Percentiles rank a stretch among this genome's conserved stretches.
Conservation (phyloP, 2,797 vertebrate genomes). For the Chromis chromis region DNA sequence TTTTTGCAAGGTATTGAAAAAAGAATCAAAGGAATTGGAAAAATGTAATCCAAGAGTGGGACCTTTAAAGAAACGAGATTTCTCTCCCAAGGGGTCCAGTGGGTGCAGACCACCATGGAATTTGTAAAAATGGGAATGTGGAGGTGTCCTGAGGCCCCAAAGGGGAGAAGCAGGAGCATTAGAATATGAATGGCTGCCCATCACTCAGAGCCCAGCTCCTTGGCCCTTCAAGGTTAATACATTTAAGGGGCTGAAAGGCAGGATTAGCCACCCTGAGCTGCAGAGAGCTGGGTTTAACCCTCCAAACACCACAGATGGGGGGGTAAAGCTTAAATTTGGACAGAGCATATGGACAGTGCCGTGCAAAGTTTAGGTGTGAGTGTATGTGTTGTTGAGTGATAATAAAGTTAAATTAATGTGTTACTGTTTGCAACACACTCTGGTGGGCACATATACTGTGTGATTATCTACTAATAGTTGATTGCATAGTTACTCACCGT, state of each 20-base stretch:
- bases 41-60: background rate
- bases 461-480: background rate
- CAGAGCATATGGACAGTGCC: background rate
- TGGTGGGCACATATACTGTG: background rate
- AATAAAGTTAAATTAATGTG: background rate
- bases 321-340: background rate
- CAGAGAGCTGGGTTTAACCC: conserved; percentile 57
- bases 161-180: conserved; percentile 58
- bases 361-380: background rate
- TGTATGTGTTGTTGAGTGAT: background rate
- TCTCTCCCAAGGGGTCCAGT: conserved; percentile 12
- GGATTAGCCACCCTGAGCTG: conserved; percentile 69
- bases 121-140: conserved; percentile 37
- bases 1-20: no score
- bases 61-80: conserved; percentile 19
- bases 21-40: background rate
- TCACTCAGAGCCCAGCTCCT: conserved; percentile 48
- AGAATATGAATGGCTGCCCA: conserved; percentile 75
- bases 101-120: conserved; percentile 48
- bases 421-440: background rate
- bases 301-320: background rate
- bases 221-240: conserved; percentile 63
- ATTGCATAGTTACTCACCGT: conserved; percentile 84
- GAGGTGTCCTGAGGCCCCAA: conserved; percentile 22
- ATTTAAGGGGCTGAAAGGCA: conserved; percentile 69